Evolutionary conservation across 2,888 invertebrate species (phyloP), one percentile per base, ranked within the genome.

Genomic region (Sclerodermus sp.): DNA sequence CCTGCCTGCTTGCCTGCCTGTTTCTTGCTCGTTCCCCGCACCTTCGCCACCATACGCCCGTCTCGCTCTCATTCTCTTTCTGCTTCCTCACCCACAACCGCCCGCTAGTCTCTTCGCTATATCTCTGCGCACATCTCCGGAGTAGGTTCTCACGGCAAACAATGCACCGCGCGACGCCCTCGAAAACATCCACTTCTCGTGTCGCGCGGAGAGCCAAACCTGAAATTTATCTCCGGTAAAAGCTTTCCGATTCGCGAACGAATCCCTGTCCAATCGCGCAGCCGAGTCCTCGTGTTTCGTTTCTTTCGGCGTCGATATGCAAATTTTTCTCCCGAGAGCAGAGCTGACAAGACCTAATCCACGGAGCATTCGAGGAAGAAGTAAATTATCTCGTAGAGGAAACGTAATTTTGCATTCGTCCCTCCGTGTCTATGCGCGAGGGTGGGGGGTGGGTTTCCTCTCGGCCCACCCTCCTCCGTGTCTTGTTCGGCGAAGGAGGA

Each of bases 171-270:
- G 63, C 61, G 66, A 68, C 66, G 62, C 64, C 65, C 66, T 67
- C 70, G 67, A 70, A 70, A 70, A 68, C 67, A 70, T 67, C 67
- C 67, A 69, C 67, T 67, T 67, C 63, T 67, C 68, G 64, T 68
- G 68, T 68, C 66, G 64, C 58, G 61, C 57, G 47, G 42, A 38
- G 34, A 52, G 49, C 45, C 53, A 49, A 44, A 51, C 60, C 59
- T 58, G 51, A 63, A 63, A 63, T 63, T 63, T 63, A 63, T 63
- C 63, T 31, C 31, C 15, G 6, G 34, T 12, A 34, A 34, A 34
- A 34, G 14, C 12, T 14, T 3, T 34, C 10, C 34, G 34, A 13
- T 14, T 12, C 14, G 34, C 34, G 34, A 12, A 34, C 4, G 12
- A 14, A 10, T 23, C 34, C 4, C 12, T 34, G 14, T 14, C 14